A percentile compares a stretch with the other conserved stretches of the same genome.
Conservation (phyloP, 1,140 invertebrate genomes). For the Antheraea mylitta region DNA sequence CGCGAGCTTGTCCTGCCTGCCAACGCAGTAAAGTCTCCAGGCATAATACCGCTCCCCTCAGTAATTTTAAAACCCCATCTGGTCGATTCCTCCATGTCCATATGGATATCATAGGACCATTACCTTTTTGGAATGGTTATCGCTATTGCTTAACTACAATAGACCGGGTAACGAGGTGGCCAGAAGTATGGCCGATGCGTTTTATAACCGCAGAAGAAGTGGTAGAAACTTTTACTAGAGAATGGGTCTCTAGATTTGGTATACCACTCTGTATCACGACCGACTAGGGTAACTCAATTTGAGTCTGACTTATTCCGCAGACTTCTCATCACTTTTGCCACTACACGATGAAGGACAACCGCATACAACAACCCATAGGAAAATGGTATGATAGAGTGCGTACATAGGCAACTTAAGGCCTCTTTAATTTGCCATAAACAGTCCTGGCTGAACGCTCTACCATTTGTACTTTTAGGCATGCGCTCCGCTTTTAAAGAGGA, state of each 20-base stretch:
- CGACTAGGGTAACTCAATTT: neutral
- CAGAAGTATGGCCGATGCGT: no score
- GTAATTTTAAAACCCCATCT: constrained; percentile 1
- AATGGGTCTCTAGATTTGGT: neutral
- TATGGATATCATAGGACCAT: constrained; percentile 3
- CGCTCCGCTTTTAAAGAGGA: neutral
- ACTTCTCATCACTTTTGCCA: neutral
- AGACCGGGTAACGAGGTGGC: neutral
- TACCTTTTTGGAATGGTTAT: constrained; percentile 7
- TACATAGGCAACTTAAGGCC: neutral
- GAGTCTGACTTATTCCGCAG: neutral
- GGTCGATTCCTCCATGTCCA: constrained; percentile 10
- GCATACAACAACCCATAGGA: neutral
- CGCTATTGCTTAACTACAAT: constrained; percentile 8
- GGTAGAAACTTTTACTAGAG: no score
- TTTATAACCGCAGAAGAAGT: no score
- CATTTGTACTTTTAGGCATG: constrained; percentile 3
- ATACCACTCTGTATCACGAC: neutral
- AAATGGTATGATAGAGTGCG: neutral
- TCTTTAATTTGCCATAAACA: neutral
- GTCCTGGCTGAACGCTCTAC: neutral
- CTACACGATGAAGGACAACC: neutral
- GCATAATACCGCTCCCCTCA: neutral
- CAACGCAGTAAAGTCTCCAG: neutral
- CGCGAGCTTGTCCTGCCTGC: neutral